Base-by-base conservation (phyloP, 2,888 invertebrate species). In the Amblyjoppa fuscipennis region DNA sequence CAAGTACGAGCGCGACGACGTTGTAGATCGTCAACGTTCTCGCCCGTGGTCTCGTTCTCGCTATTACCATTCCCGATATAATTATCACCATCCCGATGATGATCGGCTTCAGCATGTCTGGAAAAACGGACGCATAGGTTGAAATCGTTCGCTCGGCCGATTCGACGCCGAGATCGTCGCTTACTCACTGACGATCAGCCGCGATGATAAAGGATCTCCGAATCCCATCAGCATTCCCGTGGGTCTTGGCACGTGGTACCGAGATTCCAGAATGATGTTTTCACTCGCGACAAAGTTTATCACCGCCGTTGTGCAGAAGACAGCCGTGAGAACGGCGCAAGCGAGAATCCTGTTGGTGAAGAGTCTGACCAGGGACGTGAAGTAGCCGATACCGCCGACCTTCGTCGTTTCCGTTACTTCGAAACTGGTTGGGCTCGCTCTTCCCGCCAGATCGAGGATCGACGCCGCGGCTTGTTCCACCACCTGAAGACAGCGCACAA, bases 401-500 rank as follows among this genome's bases (percentile, higher is more conserved):
- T 89, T 92, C 64, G 49, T 73, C 5, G 71, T 20, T 71, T 85
- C 84, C 13, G 68, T 38, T 20, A 73, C 61, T 53, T 87, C 87
- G 51, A 83, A 53, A 11, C 73, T 81, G 13, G 75, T 28, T 1
- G 82, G 81, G 31, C 84, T 89, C 13, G 74, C 51, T 79, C 78
- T 88, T 86, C 73, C 94, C 92, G 59, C 93, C 90, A 34, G 94
- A 94, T 93, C 91, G 9, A 96, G 91, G 53, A 96, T 95, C 11
- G 95, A 94, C 61, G 95, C 95, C 0, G 96, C 96, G 0, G 96
- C 95, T 91, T 95, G 95, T 89, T 95, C 95, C 56, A 96, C 94
- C 0, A 95, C 93, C 78, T 95, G 93, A 11, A 73, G 53, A 79
- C 41, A 9, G 59, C 25, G 20, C 16, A 59, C 51, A 3, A 13